These are phyloP conservation scores for Catharus ustulatus DNA, from an alignment of 2,797 vertebrate genomes.

Conservation along the genomic window DNA sequence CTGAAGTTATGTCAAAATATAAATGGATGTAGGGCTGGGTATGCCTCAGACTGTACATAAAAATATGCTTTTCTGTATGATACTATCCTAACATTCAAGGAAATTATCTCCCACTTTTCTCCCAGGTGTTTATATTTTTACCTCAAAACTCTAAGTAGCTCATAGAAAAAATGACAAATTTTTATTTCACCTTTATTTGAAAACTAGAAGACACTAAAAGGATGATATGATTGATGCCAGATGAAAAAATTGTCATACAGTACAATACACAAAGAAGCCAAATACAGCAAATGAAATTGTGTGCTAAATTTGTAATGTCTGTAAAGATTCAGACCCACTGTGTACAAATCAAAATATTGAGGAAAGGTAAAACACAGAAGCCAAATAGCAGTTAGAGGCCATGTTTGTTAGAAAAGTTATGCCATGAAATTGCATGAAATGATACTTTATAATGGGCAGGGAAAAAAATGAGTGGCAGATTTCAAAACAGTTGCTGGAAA, in stretches of 20 bases:
- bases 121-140: neutral
- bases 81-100: neutral
- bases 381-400: neutral
- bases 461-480: neutral
- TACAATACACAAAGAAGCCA: neutral
- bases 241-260: rapidly evolving
- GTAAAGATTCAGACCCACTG: neutral
- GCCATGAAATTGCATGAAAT: neutral
- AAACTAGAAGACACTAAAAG: neutral
- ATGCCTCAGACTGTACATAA: neutral
- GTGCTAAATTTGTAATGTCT: neutral
- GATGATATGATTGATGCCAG: neutral
- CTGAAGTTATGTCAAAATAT: neutral
- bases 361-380: neutral
- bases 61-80: neutral
- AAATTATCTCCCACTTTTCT: neutral
- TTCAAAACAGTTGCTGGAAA: neutral
- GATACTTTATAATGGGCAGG: neutral
- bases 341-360: neutral
- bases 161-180: neutral
- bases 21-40: neutral
- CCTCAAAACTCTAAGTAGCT: neutral
- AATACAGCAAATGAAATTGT: neutral
- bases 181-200: neutral
- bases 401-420: neutral